Evolutionary conservation across 2,113 vertebrate genomes (phyloP), one percentile per base, ranked within the genome.

Genomic region (Semnopithecus entellus): DNA sequence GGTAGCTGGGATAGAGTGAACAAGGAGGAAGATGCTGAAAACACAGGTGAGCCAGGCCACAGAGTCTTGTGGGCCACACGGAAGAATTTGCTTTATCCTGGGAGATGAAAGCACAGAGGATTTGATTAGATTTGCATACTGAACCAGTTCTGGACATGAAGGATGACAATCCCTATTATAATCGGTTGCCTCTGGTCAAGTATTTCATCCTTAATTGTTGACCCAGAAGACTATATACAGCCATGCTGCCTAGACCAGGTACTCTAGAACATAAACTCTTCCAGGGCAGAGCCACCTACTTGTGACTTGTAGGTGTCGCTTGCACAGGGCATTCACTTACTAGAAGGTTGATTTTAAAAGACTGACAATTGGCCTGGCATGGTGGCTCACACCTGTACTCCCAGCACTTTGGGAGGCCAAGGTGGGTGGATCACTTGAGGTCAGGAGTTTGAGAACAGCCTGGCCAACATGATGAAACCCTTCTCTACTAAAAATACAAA

Each of bases 101-200:
- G 73, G 30, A 78, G 38, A 61, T 22, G 20, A 45, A 83, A 78
- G 11, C 13, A 40, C 43, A 91, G 75, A 75, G 50, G 13, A 20
- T 86, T 88, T 79, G 43, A 73, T 48, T 22, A 76, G 50, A 70
- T 94, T 95, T 78, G n/a, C 25, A 9, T 89, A 85, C 84, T 72
- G 17, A 96, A 89, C 9, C 76, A 55, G 83, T 95, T 84, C 85
- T 43, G 50, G 38, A 43, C 38, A 68, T 35, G 16, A 97, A 89
- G 20, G 68, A 78, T 52, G 73, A 52, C 3, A 43, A n/a, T 30
- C 35, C 10, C 6, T 73, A 64, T 27, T 76, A 57, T 81, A 35
- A 80, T 8, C 23, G 20, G 35, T 25, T 85, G n/a, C 40, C 16
- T 64, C 68, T 48, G 79, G 32, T 38, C n/a, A 87, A 55, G 61